Evolutionary conservation across 1,140 invertebrate species (phyloP).

Genomic region (Chelonus insularis): DNA sequence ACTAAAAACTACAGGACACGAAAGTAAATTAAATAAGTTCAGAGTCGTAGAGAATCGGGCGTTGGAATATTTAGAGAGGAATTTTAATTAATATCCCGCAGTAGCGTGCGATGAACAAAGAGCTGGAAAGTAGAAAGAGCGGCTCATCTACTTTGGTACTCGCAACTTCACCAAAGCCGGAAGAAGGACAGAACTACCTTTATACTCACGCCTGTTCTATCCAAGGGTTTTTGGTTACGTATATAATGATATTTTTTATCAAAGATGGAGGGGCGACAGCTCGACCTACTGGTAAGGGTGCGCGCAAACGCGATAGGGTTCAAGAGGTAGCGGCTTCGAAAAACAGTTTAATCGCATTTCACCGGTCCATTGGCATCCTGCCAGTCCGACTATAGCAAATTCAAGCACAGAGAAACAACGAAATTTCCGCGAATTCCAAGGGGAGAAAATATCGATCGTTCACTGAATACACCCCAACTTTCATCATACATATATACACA

Average conservation of each 20-base stretch:
- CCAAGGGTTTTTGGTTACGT: conserved; percentile 7
- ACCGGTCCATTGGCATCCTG: conserved; percentile 31
- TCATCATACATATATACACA: neutral
- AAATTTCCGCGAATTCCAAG: conserved; percentile 28
- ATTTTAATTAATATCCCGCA: conserved; percentile 49
- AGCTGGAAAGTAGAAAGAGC: neutral
- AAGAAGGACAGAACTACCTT: conserved; percentile 11
- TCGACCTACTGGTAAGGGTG: neutral
- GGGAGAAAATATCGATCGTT: conserved; percentile 5
- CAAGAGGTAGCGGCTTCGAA: conserved; percentile 13
- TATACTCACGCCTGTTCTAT: neutral
- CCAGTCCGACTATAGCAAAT: conserved; percentile 17
- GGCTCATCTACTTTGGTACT: conserved; percentile 3
- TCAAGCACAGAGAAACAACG: conserved; percentile 30
- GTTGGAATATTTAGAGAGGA: conserved; percentile 39
- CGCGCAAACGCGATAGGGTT: neutral
- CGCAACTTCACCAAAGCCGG: neutral
- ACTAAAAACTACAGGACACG: neutral
- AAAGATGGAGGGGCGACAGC: conserved; percentile 9
- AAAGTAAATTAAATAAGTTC: conserved; percentile 18
- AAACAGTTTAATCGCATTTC: conserved; percentile 30
- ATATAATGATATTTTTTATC: conserved; percentile 29
- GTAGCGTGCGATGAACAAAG: conserved; percentile 19
- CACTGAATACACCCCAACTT: neutral
- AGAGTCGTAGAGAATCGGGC: conserved; percentile 8